These are phyloP conservation scores for Dinomys branickii DNA, from an alignment of 2,113 vertebrate species.

Conservation along the genomic window DNA sequence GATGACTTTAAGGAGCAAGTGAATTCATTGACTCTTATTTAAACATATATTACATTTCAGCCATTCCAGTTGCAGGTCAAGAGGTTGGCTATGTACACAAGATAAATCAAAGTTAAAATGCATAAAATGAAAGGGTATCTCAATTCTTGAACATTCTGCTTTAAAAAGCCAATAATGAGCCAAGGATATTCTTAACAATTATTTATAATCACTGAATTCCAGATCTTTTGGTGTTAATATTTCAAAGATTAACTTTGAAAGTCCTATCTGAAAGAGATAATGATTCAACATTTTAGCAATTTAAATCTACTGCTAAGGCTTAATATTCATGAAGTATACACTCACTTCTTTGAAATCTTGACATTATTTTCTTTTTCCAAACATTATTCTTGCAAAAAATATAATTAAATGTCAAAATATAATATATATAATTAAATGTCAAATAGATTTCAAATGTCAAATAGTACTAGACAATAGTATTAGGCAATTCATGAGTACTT, in stretches of 20 bases:
- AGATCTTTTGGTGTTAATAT: not conserved
- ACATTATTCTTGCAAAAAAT: conserved; percentile 51
- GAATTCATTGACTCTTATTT: not conserved
- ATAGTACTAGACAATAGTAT: no score
- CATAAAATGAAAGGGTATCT: not conserved
- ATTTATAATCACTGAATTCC: conserved; percentile 40
- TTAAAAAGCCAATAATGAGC: conserved; percentile 22
- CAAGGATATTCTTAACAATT: not conserved
- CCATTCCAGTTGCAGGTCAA: not conserved
- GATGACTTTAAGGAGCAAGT: not conserved
- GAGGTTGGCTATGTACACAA: not conserved
- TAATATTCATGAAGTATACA: conserved; percentile 25
- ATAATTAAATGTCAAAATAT: conserved; percentile 60
- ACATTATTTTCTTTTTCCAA: conserved; percentile 36
- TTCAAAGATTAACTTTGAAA: conserved; percentile 47
- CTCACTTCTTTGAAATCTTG: conserved; percentile 52
- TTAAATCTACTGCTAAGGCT: conserved; percentile 33
- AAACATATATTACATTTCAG: not conserved
- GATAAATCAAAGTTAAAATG: conserved; percentile 28
- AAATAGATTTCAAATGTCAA: conserved; percentile 40
- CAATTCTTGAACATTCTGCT: not conserved
- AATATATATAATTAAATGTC: conserved; percentile 65
- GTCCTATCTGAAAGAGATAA: not conserved
- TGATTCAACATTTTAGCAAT: conserved; percentile 44
- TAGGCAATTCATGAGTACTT: conserved; percentile 3